These are phyloP conservation scores for Hydrotaea cyrtoneurina DNA, from an alignment of 2,888 invertebrate species.

Conservation along the genomic window DNA sequence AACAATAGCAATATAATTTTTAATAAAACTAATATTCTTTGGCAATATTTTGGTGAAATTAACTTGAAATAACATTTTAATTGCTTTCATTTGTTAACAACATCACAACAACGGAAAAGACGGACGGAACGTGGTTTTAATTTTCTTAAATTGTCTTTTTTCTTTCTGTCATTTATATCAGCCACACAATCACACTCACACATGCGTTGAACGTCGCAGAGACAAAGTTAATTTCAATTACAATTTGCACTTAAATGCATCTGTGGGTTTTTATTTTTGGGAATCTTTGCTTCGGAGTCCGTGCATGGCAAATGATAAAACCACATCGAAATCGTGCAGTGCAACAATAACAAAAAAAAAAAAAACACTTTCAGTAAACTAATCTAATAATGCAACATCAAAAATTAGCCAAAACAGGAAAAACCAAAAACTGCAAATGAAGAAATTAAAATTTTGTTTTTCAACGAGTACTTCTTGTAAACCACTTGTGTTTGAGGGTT, in stretches of 20 bases:
- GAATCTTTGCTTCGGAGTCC: conserved; percentile 30
- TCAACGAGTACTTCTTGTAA: background rate
- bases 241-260: conserved; percentile 67
- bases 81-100: conserved; percentile 60
- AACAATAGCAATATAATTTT: conserved; percentile 10
- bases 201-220: background rate
- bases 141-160: conserved; percentile 59
- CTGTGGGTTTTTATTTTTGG: conserved; percentile 62
- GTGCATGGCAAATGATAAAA: conserved; percentile 39
- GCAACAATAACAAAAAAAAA: conserved; percentile 25
- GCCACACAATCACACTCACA: background rate
- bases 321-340: conserved; percentile 23
- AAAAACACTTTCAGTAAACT: conserved; percentile 42
- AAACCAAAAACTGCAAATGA: conserved; percentile 34
- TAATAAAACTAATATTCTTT: conserved; percentile 1
- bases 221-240: conserved; percentile 65
- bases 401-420: conserved; percentile 55
- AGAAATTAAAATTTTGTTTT: conserved; percentile 60
- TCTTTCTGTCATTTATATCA: conserved; percentile 14
- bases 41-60: conserved; percentile 50
- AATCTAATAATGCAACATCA: conserved; percentile 65
- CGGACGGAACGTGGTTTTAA: conserved; percentile 52
- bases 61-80: conserved; percentile 52
- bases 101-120: background rate
- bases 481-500: too few relatives aligned